Base-by-base conservation (phyloP, 2,113 vertebrate genomes). In the Thunnus maccoyii region DNA sequence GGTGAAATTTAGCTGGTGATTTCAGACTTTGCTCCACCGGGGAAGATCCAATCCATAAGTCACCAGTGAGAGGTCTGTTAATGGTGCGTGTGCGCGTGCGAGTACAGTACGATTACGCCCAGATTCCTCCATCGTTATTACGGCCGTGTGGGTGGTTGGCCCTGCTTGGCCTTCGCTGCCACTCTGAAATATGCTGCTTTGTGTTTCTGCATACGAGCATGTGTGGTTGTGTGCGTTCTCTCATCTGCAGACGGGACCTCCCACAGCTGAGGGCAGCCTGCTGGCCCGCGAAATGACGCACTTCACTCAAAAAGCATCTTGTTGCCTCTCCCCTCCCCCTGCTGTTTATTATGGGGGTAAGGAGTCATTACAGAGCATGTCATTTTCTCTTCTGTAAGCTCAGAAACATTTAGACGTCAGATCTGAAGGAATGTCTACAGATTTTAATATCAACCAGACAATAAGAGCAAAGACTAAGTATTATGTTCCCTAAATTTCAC, bases 371-470 rank as follows among this genome's bases (percentile, higher is more conserved):
- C 57, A 63, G 55, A 84, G 56, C 16, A 3, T 11, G 56, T 41
- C 50, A 62, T 72, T 79, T 67, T 32, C 30, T 61, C n/a, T 13
- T 51, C 16, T 14, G 62, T 12, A 27, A 58, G 55, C 58, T 12
- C 51, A 20, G 47, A 74, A 67, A 62, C 41, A 77, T 67, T 13
- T 48, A 22, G 57, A 58, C 65, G n/a, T 3, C 76, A 85, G 41
- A 64, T 63, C 2, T 17, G 0, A 47, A 22, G 73, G 77, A 85
- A 83, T 86, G 80, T 72, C 47, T 18, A 6, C 11, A 41, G 15
- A 85, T 90, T 94, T 94, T 92, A 95, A 85, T 96, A 16, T 95
- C 93, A 70, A 96, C 57, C 56, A 95, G 61, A 94, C 94, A 95
- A 96, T 95, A 66, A 95, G 93, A 88, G 95, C 96, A 90, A 95